These are phyloP conservation scores for Andrena camellia DNA, from an alignment of 2,888 invertebrate genomes.

Conservation along the genomic window DNA sequence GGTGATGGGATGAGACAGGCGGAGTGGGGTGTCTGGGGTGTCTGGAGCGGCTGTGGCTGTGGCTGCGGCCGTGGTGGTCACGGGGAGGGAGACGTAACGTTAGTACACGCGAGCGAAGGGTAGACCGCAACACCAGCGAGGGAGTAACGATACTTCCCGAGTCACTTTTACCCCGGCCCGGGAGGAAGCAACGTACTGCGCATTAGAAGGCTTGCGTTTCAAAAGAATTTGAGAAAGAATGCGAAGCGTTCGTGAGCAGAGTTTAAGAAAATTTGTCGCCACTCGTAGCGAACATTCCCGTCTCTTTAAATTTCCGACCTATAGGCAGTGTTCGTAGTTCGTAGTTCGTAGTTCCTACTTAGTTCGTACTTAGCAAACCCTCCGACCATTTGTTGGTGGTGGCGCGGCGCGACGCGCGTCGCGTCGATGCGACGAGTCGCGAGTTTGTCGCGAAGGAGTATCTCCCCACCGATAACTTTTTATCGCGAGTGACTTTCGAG, in stretches of 20 bases:
- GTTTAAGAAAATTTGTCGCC: not conserved
- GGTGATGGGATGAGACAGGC: not conserved
- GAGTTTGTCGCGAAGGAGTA: conserved; percentile 54
- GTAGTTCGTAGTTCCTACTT: not conserved
- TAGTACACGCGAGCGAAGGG: conserved; percentile 13
- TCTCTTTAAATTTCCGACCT: not conserved
- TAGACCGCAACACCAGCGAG: conserved; percentile 16
- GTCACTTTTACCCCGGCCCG: conserved; percentile 3
- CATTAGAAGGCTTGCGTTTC: not conserved
- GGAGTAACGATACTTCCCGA: conserved; percentile 8
- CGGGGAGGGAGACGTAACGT: conserved; percentile 18
- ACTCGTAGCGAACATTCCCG: not conserved
- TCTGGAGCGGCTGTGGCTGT: no score
- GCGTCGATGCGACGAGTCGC: not conserved
- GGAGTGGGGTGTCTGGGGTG: no score
- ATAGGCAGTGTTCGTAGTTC: not conserved
- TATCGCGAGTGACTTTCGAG: conserved; percentile 80
- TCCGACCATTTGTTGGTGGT: not conserved
- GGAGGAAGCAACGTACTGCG: not conserved
- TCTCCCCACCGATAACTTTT: conserved; percentile 81
- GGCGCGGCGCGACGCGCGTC: not conserved
- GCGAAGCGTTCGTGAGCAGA: not conserved
- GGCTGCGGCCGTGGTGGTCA: no score
- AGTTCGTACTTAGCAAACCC: not conserved
- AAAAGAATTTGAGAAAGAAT: not conserved